Conservation (phyloP, 1,140 invertebrate genomes). For the Drosophila punjabiensis region DNA sequence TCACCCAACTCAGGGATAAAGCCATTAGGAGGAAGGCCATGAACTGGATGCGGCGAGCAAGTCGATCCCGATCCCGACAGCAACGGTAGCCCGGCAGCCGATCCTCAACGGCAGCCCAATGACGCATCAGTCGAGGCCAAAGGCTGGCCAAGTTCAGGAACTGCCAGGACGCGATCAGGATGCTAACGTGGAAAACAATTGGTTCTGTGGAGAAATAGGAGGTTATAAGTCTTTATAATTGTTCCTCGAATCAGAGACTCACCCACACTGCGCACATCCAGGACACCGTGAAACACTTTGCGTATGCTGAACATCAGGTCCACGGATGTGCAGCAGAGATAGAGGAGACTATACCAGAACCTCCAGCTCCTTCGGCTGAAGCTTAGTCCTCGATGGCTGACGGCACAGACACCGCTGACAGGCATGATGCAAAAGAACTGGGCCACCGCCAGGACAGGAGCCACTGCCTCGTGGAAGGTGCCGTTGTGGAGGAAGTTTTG, state of each 20-base stretch:
- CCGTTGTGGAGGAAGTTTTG: slow-evolving; percentile 56
- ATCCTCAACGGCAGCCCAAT: slow-evolving; percentile 67
- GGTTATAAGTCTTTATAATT: too few relatives aligned
- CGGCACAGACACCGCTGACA: slow-evolving; percentile 59
- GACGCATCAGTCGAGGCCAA: slow-evolving; percentile 73
- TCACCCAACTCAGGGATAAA: slow-evolving; percentile 65
- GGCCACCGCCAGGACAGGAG: slow-evolving; percentile 73
- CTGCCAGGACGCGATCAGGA: slow-evolving; percentile 46
- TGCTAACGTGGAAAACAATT: slow-evolving; percentile 67
- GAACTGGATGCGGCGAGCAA: slow-evolving; percentile 43
- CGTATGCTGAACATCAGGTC: slow-evolving; percentile 59
- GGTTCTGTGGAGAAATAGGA: slow-evolving; percentile 51
- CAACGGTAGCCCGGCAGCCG: slow-evolving; percentile 50
- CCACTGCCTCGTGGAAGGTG: slow-evolving; percentile 74
- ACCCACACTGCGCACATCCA: slow-evolving; percentile 80
- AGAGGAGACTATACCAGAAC: slow-evolving; percentile 55
- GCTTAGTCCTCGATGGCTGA: slow-evolving; percentile 38
- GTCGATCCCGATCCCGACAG: slow-evolving; percentile 37
- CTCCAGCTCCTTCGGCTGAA: slow-evolving; percentile 70
- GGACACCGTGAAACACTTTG: slow-evolving; percentile 34
- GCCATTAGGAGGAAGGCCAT: slow-evolving; percentile 57
- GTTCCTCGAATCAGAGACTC: too few relatives aligned
- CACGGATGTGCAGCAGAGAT: slow-evolving; percentile 38
- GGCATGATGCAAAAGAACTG: slow-evolving; percentile 84
- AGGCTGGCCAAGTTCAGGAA: slow-evolving; percentile 64